A percentile compares a stretch with the other conserved stretches of the same genome.
These are phyloP conservation scores for Struthio camelus DNA, from an alignment of 2,113 vertebrate species.

Conservation along the genomic window DNA sequence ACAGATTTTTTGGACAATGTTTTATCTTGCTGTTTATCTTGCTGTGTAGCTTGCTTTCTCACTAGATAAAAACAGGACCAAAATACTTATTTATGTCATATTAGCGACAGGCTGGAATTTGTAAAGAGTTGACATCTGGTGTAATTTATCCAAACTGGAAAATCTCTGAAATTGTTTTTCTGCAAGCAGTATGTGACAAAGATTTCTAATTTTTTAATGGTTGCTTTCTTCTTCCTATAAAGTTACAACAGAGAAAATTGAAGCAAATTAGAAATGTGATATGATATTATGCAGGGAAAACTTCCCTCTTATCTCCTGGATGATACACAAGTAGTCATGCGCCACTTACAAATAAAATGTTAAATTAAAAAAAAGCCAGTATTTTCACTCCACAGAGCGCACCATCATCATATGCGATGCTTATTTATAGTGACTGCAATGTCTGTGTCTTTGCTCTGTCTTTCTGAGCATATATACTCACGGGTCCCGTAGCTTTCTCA, in stretches of 20 bases:
- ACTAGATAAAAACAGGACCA: neutral
- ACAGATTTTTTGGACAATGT: neutral
- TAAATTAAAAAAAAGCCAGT: neutral
- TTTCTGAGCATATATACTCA: neutral
- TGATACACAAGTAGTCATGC: neutral
- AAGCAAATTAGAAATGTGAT: neutral
- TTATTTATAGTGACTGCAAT: neutral
- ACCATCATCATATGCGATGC: neutral
- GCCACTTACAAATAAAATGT: neutral
- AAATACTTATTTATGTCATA: neutral
- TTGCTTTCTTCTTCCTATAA: neutral
- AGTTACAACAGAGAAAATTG: neutral
- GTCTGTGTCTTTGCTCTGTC: neutral
- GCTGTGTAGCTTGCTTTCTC: neutral
- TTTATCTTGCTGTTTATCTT: neutral
- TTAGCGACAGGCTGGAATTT: neutral
- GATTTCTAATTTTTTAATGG: neutral
- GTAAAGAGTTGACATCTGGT: slow-evolving; percentile 31
- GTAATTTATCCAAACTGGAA: slow-evolving; percentile 43
- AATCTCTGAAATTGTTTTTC: slow-evolving; percentile 36
- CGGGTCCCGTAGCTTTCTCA: neutral
- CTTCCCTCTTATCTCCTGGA: neutral
- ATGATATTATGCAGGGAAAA: neutral
- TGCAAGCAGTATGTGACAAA: neutral
- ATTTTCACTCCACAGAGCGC: neutral